Evolutionary conservation across 2,797 vertebrate species (phyloP), one percentile per base, ranked within the genome.

Genomic region (Pangasius sanitwongsei): DNA sequence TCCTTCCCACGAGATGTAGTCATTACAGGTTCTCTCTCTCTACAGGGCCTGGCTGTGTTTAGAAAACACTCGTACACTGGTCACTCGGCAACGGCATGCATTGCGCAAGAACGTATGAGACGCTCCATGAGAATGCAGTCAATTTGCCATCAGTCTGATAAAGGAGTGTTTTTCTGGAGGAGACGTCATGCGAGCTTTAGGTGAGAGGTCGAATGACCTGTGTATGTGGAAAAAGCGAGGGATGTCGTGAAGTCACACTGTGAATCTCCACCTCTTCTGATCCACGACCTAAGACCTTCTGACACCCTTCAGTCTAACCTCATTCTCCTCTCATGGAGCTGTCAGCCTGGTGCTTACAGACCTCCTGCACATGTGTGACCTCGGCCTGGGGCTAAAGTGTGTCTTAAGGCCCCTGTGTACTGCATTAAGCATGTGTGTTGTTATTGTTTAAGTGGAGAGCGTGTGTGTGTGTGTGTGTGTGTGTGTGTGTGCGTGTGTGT

Each of bases 51-150:
- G 88, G 78, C 80, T 87, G 83, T 90, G 89, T 92, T 91, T 90
- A 87, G 69, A 85, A 86, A 87, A 90, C 87, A 87, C 23, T 84
- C 16, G 70, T 31, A 67, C 8, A 4, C 86, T 9, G 34, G 90
- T 91, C 86, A 70, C 92, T 83, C 31, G 18, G 92, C 89, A 89
- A 91, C 92, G 78, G 87, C 88, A 89, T 78, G 44, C 37, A n/a
- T 91, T 90, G 20, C 16, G 28, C 77, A 91, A 91, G 86, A 59
- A 20, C 15, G 6, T 34, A 63, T 82, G 78, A 89, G 69, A 57
- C 44, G 4, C 16, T 75, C 31, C n/a, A 23, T 18, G 72, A 87
- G 69, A 89, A 53, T 81, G 55, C 65, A 69, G 82, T 77, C 63
- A 82, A 90, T 86, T 86, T 63, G 4, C 61, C 34, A 48, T 87